Evolutionary conservation across 2,113 vertebrate species (phyloP).

Genomic region (Rissa tridactyla): DNA sequence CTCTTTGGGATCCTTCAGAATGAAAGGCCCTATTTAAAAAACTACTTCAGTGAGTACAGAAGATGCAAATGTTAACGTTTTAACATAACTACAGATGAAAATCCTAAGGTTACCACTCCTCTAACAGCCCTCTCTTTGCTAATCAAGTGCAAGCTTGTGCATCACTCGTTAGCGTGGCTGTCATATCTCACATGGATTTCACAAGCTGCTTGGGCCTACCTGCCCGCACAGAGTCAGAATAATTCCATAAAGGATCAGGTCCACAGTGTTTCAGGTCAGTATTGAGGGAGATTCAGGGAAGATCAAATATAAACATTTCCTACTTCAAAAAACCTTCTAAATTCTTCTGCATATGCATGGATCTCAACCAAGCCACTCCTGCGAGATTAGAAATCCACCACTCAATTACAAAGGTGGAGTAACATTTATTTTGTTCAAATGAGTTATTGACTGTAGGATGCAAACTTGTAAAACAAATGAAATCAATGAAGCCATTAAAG

Average conservation of each 20-base stretch:
- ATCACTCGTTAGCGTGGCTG: fast-evolving
- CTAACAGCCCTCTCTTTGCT: not conserved
- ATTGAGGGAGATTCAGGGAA: not conserved
- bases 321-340: not conserved
- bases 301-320: not conserved
- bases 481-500: constrained; percentile 25
- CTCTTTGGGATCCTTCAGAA: constrained; percentile 55
- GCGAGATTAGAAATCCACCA: not conserved
- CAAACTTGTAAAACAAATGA: not conserved
- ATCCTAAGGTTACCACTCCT: not conserved
- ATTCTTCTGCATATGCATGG: not conserved
- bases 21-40: constrained; percentile 4
- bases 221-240: not conserved
- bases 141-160: not conserved
- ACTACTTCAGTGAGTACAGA: not conserved
- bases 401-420: not conserved
- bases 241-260: not conserved
- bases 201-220: not conserved
- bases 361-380: not conserved
- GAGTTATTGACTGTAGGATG: not conserved
- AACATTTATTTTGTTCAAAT: not conserved
- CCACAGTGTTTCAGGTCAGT: not conserved
- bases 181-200: not conserved
- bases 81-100: not conserved
- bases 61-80: not conserved